Conservation (phyloP, 2,888 invertebrate species). For the Limenitis camilla region DNA sequence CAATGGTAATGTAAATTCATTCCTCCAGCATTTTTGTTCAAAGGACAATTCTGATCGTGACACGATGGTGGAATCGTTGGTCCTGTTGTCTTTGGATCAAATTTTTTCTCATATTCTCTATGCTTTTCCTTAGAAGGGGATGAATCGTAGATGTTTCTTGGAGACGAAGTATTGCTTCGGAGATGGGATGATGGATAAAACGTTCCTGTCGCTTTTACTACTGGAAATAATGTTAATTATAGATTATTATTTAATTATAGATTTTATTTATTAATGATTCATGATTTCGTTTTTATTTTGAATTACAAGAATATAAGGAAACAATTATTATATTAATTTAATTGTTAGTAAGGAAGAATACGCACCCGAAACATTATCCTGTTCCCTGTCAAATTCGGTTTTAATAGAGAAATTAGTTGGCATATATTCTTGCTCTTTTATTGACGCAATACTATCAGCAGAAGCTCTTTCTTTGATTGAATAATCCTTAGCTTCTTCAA, state of each 20-base stretch:
- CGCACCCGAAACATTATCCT: conserved; percentile 69
- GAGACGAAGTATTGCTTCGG: conserved; percentile 72
- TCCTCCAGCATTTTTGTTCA: conserved; percentile 63
- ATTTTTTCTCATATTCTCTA: conserved; percentile 55
- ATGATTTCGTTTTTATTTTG: too few species aligned
- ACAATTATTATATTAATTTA: not conserved
- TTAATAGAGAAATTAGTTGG: conserved; percentile 66
- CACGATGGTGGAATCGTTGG: conserved; percentile 74
- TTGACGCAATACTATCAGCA: conserved; percentile 55
- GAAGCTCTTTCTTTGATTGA: conserved; percentile 67
- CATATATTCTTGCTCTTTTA: conserved; percentile 54
- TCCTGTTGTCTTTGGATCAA: conserved; percentile 50
- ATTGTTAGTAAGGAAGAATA: conserved; percentile 31
- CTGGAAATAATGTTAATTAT: conserved; percentile 73
- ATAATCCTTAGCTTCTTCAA: conserved; percentile 70
- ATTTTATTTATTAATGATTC: too few species aligned
- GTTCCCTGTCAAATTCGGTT: conserved; percentile 65
- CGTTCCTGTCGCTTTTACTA: conserved; percentile 94
- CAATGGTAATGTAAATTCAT: conserved; percentile 69
- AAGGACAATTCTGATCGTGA: conserved; percentile 70
- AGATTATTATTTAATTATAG: too few species aligned
- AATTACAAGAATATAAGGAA: too few species aligned
- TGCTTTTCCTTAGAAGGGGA: conserved; percentile 71
- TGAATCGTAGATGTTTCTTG: conserved; percentile 72
- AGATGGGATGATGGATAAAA: conserved; percentile 87